A percentile compares a stretch with the other conserved stretches of the same genome.
Conservation (phyloP, 2,797 vertebrate genomes). For the Nannoperca obscura region DNA sequence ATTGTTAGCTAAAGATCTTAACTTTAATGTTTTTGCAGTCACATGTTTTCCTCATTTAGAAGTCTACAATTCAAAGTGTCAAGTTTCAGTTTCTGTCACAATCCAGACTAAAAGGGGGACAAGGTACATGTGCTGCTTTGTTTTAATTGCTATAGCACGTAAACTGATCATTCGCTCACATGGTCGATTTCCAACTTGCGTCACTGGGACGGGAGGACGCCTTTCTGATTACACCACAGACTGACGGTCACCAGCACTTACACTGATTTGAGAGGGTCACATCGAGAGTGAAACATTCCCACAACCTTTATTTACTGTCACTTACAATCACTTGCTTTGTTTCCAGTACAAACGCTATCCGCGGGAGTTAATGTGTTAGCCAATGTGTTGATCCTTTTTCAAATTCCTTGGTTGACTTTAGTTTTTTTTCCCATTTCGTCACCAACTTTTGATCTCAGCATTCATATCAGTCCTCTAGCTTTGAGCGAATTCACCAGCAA, state of each 20-base stretch:
- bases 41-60: not conserved
- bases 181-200: conserved; percentile 3
- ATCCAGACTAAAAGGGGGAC: not conserved
- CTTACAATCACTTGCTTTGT: conserved; percentile 9
- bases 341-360: conserved; percentile 26
- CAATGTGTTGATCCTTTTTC: not conserved
- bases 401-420: not conserved
- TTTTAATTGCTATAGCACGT: not conserved
- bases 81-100: not conserved
- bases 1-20: not conserved
- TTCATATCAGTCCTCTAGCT: conserved; percentile 35
- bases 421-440: conserved; percentile 38
- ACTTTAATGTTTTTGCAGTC: conserved; percentile 1
- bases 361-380: not conserved
- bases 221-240: not conserved
- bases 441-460: conserved; percentile 51
- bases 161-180: conserved; percentile 26
- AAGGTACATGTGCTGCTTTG: not conserved
- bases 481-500: not conserved
- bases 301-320: conserved; percentile 32
- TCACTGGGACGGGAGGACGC: not conserved
- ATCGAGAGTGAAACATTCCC: conserved; percentile 28
- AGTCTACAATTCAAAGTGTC: not conserved
- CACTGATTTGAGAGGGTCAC: conserved; percentile 37
- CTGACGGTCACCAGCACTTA: conserved; percentile 20